Conservation (phyloP, 2,888 invertebrate species). For the Cheilosia urbana region DNA sequence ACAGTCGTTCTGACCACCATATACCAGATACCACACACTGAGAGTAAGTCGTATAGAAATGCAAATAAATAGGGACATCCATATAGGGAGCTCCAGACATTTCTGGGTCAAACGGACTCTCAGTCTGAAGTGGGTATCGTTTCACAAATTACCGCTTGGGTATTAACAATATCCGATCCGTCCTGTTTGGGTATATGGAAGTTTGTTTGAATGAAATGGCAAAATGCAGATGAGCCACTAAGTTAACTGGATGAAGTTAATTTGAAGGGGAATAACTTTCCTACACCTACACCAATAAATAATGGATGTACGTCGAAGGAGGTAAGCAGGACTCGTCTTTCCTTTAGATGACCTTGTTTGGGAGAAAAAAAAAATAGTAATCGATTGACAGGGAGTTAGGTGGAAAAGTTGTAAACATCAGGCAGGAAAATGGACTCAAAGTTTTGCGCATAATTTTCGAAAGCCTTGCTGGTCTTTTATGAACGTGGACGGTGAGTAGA, state of each 20-base stretch:
- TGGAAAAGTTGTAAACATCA: background rate
- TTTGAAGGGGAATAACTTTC: slow-evolving; percentile 46
- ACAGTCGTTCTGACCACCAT: slow-evolving; percentile 1
- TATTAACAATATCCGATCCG: slow-evolving; percentile 57
- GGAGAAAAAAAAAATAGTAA: background rate
- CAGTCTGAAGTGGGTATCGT: slow-evolving; percentile 60
- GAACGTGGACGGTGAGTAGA: background rate
- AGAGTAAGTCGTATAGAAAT: slow-evolving; percentile 35
- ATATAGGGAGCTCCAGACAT: slow-evolving; percentile 12
- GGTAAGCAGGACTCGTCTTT: slow-evolving; percentile 20
- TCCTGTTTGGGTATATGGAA: background rate
- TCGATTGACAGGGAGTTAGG: background rate
- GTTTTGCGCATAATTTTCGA: slow-evolving; percentile 16
- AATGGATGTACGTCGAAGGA: background rate
- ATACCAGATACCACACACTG: background rate
- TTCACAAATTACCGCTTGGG: slow-evolving; percentile 66
- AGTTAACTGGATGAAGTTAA: slow-evolving; percentile 51
- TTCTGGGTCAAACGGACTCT: slow-evolving; percentile 63
- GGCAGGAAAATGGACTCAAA: background rate
- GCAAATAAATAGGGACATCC: slow-evolving; percentile 45
- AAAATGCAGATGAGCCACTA: slow-evolving; percentile 46
- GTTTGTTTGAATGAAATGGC: slow-evolving; percentile 1
- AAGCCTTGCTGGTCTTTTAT: slow-evolving; percentile 7
- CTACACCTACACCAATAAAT: background rate
- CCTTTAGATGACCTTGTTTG: slow-evolving; percentile 50